Evolutionary conservation across 2,113 vertebrate genomes (phyloP).

Genomic region (Peromyscus polionotus): DNA sequence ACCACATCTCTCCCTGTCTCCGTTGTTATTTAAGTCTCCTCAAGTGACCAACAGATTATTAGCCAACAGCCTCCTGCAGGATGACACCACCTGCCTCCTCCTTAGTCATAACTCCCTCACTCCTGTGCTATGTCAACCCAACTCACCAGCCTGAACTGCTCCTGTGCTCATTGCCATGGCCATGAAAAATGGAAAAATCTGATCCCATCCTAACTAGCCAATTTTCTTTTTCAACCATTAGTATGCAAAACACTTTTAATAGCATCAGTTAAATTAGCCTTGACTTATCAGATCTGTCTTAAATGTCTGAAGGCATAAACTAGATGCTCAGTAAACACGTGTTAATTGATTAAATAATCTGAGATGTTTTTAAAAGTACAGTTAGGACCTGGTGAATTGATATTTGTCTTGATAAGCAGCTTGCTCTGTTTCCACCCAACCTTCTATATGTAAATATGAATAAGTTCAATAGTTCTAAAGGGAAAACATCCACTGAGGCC

Average conservation of each 20-base stretch:
- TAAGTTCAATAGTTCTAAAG: slow-evolving; percentile 21
- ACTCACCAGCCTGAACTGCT: background rate
- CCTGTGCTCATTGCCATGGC: background rate
- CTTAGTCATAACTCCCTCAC: background rate
- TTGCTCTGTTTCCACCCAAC: slow-evolving; percentile 3
- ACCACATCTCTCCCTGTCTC: background rate
- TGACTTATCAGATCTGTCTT: slow-evolving; percentile 38
- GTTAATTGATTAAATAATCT: slow-evolving; percentile 39
- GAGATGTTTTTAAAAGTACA: background rate
- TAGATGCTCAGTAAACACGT: background rate
- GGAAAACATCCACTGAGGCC: background rate
- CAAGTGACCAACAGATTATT: background rate
- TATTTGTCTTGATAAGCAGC: background rate
- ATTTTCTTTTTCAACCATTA: slow-evolving; percentile 5
- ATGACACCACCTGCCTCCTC: background rate
- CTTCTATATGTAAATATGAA: slow-evolving; percentile 51
- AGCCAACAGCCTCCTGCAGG: background rate
- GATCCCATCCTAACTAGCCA: background rate
- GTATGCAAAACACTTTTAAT: slow-evolving; percentile 3
- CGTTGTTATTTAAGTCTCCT: background rate
- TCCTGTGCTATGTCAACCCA: background rate
- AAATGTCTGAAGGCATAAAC: slow-evolving; percentile 38
- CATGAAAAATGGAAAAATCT: slow-evolving; percentile 17
- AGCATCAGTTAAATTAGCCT: background rate
- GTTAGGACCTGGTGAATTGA: background rate